phyloP scores from a whole-genome alignment of 2,797 vertebrate species.

The Alectoris magna region DNA sequence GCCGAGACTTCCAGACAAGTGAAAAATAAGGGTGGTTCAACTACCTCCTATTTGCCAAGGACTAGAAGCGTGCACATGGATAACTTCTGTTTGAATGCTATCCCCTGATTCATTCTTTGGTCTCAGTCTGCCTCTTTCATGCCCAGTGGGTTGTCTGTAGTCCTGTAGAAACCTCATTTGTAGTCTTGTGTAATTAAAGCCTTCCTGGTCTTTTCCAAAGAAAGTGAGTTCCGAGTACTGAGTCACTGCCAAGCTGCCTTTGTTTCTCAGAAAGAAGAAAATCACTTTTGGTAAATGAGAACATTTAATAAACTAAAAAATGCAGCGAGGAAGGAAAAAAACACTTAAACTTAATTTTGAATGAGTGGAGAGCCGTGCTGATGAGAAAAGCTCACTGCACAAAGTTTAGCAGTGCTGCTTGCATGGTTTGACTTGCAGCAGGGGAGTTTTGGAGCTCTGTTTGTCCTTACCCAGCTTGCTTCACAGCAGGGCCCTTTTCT shows the following conservation, averaged over 20 bases:
- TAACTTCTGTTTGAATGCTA: background rate
- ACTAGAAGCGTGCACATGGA: background rate
- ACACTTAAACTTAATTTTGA: background rate
- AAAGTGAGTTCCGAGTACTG: background rate
- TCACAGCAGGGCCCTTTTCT: background rate
- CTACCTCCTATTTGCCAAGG: background rate
- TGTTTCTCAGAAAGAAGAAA: conserved; percentile 19
- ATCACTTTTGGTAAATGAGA: conserved; percentile 29
- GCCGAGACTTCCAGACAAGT: background rate
- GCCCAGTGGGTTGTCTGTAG: background rate
- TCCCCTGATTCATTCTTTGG: background rate
- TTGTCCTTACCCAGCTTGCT: background rate
- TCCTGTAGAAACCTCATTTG: background rate
- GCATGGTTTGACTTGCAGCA: background rate
- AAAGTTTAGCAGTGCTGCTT: background rate
- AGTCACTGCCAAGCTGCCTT: conserved; percentile 10
- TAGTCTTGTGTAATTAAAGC: background rate
- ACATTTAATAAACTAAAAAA: conserved; percentile 40
- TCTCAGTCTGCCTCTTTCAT: background rate
- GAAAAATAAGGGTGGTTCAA: background rate
- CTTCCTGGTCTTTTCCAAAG: background rate
- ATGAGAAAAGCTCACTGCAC: background rate
- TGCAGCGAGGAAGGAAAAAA: background rate
- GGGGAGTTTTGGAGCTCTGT: background rate
- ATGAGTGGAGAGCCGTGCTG: background rate